phyloP scores from a whole-genome alignment of 2,797 vertebrate genomes.

The Sebastes variabilis region DNA sequence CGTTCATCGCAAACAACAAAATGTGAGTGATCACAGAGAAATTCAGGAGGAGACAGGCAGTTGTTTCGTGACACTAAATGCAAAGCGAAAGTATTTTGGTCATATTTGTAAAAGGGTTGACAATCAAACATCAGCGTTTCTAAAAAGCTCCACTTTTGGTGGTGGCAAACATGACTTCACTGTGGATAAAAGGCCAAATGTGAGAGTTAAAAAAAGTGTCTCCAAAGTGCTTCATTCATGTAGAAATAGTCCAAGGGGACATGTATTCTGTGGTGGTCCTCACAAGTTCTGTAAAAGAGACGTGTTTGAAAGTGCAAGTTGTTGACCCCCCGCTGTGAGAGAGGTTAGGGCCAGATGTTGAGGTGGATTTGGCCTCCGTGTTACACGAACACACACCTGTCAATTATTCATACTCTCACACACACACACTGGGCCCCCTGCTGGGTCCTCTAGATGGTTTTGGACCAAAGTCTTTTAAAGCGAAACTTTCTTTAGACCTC shows the following conservation, averaged over 20 bases:
- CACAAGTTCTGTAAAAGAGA: conserved; percentile 8
- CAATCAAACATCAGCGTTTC: neutral
- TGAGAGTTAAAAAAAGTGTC: conserved; percentile 6
- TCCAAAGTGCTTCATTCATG: conserved; percentile 42
- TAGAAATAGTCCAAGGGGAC: conserved; percentile 34
- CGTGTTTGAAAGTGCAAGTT: conserved; percentile 33
- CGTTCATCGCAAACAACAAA: neutral
- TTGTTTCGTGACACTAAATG: neutral
- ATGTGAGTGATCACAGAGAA: neutral
- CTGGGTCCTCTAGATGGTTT: conserved; percentile 40
- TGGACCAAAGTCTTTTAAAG: conserved; percentile 28
- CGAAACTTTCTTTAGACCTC: conserved; percentile 36
- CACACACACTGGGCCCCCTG: conserved; percentile 29
- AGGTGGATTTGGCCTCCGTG: conserved; percentile 46
- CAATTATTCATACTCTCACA: conserved; percentile 61
- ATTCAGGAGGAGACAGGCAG: neutral
- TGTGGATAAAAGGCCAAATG: conserved; percentile 18
- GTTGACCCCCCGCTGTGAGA: conserved; percentile 54
- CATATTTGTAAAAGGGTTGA: neutral
- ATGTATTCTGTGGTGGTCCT: conserved; percentile 14
- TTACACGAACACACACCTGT: conserved; percentile 54
- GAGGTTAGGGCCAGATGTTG: conserved; percentile 59
- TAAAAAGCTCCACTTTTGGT: conserved; percentile 12
- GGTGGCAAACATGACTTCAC: neutral
- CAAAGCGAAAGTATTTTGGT: neutral